These are phyloP conservation scores for Lepidurus couesii DNA, from an alignment of 1,140 invertebrate species.

Conservation along the genomic window DNA sequence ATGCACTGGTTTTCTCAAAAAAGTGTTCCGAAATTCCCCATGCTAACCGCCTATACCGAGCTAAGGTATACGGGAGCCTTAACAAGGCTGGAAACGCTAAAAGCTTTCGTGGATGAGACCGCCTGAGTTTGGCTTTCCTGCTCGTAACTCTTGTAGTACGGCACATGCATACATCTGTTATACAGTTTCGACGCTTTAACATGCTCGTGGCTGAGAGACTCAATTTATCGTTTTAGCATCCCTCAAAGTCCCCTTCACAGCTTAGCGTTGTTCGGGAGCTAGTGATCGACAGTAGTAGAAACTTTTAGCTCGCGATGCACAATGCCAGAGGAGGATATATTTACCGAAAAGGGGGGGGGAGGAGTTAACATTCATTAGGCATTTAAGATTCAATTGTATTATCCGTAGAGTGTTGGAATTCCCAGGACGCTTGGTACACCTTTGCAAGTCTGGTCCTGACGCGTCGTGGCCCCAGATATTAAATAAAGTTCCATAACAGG, in stretches of 20 bases:
- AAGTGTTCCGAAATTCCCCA: too few species aligned
- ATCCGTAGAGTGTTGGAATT: not conserved
- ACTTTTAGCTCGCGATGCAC: not conserved
- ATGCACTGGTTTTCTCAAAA: too few species aligned
- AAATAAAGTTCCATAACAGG: too few species aligned
- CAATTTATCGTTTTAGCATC: too few species aligned
- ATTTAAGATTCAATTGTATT: not conserved
- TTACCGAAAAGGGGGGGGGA: not conserved
- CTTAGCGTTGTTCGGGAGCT: too few species aligned
- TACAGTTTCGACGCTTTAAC: too few species aligned
- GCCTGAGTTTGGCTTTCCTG: not conserved
- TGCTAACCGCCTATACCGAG: too few species aligned
- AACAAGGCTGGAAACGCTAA: not conserved
- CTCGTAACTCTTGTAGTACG: not conserved
- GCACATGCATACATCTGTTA: not conserved
- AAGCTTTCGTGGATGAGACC: constrained; percentile 3
- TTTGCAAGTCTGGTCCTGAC: not conserved
- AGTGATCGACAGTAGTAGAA: too few species aligned
- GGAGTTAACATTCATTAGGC: not conserved
- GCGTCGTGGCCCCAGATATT: too few species aligned
- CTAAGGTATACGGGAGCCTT: too few species aligned
- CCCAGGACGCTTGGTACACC: not conserved
- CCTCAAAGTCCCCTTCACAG: too few species aligned
- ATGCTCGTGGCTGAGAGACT: too few species aligned
- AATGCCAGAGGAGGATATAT: not conserved